Conservation (phyloP, 2,888 invertebrate genomes). For the Amiota communis region DNA sequence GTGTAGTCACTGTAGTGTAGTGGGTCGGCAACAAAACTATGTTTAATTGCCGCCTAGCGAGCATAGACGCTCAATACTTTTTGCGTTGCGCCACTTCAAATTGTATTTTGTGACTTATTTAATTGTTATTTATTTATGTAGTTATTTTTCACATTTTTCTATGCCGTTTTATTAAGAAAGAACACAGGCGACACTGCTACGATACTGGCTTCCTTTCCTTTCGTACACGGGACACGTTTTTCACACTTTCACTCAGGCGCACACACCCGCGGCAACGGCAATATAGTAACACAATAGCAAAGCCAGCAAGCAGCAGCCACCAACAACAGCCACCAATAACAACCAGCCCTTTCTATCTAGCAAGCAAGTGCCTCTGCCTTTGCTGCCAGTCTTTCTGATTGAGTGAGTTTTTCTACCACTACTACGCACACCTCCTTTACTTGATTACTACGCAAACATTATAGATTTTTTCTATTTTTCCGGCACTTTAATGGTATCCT, state of each 20-base stretch:
- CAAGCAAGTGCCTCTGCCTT: neutral
- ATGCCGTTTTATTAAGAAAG: neutral
- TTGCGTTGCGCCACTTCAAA: neutral
- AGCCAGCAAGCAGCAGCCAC: neutral
- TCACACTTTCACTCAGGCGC: conserved; percentile 20
- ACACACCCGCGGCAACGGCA: neutral
- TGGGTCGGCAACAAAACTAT: neutral
- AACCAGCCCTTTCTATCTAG: neutral
- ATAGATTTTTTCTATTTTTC: conserved; percentile 12
- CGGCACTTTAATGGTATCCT: conserved; percentile 8
- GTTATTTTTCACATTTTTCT: neutral
- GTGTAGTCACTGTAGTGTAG: neutral
- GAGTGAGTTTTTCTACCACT: neutral
- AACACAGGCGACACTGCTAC: too few relatives aligned
- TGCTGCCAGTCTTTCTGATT: conserved; percentile 2
- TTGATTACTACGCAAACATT: conserved; percentile 11
- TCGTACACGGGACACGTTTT: conserved; percentile 12
- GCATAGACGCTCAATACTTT: conserved; percentile 16
- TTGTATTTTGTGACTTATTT: neutral
- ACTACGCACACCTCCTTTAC: conserved; percentile 13
- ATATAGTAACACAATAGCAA: neutral
- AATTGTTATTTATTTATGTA: conserved; percentile 4
- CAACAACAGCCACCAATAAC: neutral
- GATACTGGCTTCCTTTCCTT: neutral
- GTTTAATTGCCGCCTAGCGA: conserved; percentile 21